These are phyloP conservation scores for Eulemur mongoz DNA, from an alignment of 2,797 vertebrate species.

Conservation along the genomic window DNA sequence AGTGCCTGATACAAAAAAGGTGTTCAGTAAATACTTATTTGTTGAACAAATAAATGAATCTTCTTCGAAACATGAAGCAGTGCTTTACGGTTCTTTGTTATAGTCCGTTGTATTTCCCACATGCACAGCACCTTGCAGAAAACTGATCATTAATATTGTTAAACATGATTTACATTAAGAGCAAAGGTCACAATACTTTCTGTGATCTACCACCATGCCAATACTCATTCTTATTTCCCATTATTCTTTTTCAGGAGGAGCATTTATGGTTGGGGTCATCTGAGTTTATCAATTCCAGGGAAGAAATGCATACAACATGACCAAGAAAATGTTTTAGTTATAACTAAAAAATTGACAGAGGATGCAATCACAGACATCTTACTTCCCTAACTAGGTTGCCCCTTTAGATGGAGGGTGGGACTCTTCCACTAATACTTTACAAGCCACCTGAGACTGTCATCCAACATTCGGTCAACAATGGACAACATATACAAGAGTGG, in stretches of 20 bases:
- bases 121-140: background rate
- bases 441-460: background rate
- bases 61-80: background rate
- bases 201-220: background rate
- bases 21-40: background rate
- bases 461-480: background rate
- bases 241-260: background rate
- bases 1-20: background rate
- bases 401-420: background rate
- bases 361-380: background rate
- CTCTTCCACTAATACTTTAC: background rate
- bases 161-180: background rate
- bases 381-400: background rate
- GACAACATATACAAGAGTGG: background rate
- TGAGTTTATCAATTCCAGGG: background rate
- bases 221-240: background rate
- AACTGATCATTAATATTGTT: background rate
- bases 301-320: background rate
- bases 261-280: background rate
- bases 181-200: background rate
- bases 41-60: slow-evolving; percentile 3
- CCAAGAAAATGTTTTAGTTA: background rate
- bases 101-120: background rate
- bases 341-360: background rate
- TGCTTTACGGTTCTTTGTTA: background rate